Conservation (phyloP, 2,797 vertebrate genomes). For the Varecia variegata region DNA sequence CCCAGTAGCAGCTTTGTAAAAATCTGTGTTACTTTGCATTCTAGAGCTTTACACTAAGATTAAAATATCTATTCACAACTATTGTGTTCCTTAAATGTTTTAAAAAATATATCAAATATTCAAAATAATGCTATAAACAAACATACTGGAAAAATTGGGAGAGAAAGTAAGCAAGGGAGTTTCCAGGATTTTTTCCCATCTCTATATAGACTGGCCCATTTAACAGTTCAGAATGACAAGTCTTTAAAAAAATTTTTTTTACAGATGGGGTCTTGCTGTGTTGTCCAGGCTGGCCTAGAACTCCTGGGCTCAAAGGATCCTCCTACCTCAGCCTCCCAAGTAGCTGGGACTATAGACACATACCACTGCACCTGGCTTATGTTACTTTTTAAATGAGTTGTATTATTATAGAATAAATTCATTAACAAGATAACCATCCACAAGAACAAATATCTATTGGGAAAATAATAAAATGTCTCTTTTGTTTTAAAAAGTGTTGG, state of each 20-base stretch:
- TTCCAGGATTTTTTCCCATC: background rate
- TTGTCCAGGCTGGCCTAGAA: background rate
- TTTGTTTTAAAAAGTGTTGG: background rate
- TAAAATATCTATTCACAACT: background rate
- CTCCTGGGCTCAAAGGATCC: background rate
- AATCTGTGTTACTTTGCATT: background rate
- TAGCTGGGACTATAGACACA: background rate
- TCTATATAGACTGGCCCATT: background rate
- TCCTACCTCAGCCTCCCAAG: background rate
- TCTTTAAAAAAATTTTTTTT: too few relatives aligned
- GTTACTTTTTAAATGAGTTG: constrained; percentile 15
- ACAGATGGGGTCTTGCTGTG: background rate
- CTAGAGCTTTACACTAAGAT: background rate
- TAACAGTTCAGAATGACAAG: background rate
- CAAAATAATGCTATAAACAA: background rate
- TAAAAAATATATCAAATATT: background rate
- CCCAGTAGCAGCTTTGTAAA: background rate
- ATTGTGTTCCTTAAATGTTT: background rate
- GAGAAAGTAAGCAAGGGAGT: background rate
- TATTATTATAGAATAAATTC: constrained; percentile 29
- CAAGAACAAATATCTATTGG: background rate
- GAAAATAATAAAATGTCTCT: background rate
- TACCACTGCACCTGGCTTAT: background rate
- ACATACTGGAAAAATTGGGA: background rate
- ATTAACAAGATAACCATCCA: constrained; percentile 1